Evolutionary conservation across 2,888 invertebrate species (phyloP), one percentile per base, ranked within the genome.

Genomic region (Diploptera punctata): DNA sequence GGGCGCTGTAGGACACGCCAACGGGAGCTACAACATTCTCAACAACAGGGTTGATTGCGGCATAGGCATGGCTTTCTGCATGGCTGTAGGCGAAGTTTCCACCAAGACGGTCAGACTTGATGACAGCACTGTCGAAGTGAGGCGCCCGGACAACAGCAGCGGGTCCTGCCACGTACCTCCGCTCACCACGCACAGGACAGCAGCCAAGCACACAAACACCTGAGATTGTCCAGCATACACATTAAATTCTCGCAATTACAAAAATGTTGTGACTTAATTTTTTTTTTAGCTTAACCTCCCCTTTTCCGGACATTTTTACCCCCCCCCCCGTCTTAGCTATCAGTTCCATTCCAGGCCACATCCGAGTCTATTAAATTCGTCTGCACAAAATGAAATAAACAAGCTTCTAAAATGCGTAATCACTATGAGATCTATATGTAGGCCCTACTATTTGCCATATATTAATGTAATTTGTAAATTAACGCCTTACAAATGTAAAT

Each of bases 81-180:
- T 84, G 83, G 77, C 84, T 85, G 81, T 87, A 87, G 47, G 86
- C 86, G 79, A 87, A 87, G 81, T 85, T 87, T 71, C 86, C 86
- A 69, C 86, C 86, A 71, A 86, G 77, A 33, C 85, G 81, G 76
- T 86, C 84, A 43, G 84, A 84, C 79, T 84, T 83, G 79, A 87
- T 84, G 77, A 86, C 81, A 74, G 86, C 86, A 65, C 84, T 84
- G 81, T 87, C 87, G 75, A 83, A 81, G 76, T 81, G 80, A 33
- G 86, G 87, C 9, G 84, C 82, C 68, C 85, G 82, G 67, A 83
- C 78, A 62, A 83, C 77, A 70, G 81, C 77, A 47, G 75, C 77
- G 16, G 77, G 77, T 19, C 65, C 71, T 5, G 68, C 73, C 47
- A 75, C n/a, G n/a, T 67, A 24, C 73, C 75, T 31, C 75, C 77